phyloP scores from a whole-genome alignment of 2,888 invertebrate species.

The Toxonevra muliebris region DNA sequence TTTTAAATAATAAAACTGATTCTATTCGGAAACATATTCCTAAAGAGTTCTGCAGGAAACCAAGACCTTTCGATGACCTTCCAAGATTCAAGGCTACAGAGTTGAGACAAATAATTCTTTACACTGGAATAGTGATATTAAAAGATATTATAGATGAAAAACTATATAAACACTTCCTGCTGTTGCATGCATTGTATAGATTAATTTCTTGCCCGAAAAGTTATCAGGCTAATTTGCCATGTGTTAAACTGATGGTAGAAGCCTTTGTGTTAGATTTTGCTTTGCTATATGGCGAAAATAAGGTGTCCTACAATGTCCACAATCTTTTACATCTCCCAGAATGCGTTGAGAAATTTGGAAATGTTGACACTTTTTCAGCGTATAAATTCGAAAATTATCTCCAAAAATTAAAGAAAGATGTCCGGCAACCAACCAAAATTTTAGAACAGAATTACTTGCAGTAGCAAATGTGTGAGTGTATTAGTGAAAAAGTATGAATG shows the following conservation, averaged over 20 bases:
- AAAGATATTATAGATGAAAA: slow-evolving; percentile 21
- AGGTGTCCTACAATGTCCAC: slow-evolving; percentile 15
- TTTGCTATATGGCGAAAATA: slow-evolving; percentile 12
- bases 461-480: too few relatives aligned
- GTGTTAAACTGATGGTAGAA: slow-evolving; percentile 11
- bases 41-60: slow-evolving; percentile 20
- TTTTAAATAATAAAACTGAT: too few relatives aligned
- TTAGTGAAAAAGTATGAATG: too few relatives aligned
- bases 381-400: slow-evolving; percentile 28
- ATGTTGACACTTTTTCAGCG: slow-evolving; percentile 18
- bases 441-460: slow-evolving; percentile 21
- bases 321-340: slow-evolving; percentile 13
- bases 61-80: slow-evolving; percentile 15
- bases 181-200: slow-evolving; percentile 18
- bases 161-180: slow-evolving; percentile 18
- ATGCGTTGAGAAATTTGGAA: slow-evolving; percentile 6
- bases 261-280: slow-evolving; percentile 22
- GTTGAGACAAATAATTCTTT: slow-evolving; percentile 17
- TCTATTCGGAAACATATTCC: slow-evolving; percentile 15
- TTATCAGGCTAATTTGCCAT: slow-evolving; percentile 10
- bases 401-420: slow-evolving; percentile 10
- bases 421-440: slow-evolving; percentile 19
- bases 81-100: slow-evolving; percentile 23
- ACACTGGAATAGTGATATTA: slow-evolving; percentile 1
- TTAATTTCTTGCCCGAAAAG: slow-evolving; percentile 13